These are phyloP conservation scores for Dendroctonus ponderosae DNA, from an alignment of 1,140 invertebrate genomes.

Conservation along the genomic window DNA sequence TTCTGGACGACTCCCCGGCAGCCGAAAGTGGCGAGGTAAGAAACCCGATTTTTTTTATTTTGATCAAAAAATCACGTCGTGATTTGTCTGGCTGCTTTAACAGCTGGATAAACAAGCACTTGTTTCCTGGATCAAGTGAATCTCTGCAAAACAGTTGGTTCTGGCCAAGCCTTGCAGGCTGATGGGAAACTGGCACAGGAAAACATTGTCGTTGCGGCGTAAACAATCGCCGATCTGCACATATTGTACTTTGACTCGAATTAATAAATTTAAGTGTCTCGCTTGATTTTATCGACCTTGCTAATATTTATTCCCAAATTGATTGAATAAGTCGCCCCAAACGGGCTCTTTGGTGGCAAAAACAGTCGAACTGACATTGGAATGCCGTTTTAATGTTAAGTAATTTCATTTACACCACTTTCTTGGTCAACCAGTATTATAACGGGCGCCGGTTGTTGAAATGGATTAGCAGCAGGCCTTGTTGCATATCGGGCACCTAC, in stretches of 20 bases:
- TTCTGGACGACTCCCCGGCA: conserved; percentile 86
- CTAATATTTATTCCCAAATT: not conserved
- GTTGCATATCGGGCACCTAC: too few relatives aligned
- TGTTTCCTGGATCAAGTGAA: too few relatives aligned
- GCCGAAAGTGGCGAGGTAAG: conserved; percentile 85
- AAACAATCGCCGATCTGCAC: too few relatives aligned
- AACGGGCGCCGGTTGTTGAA: conserved; percentile 1
- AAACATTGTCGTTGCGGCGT: too few relatives aligned
- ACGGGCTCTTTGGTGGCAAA: not conserved
- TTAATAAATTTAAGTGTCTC: not conserved
- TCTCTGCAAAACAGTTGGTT: too few relatives aligned
- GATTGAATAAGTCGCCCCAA: too few relatives aligned
- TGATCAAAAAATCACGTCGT: conserved; percentile 15
- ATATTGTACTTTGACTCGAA: too few relatives aligned
- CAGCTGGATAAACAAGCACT: conserved; percentile 19
- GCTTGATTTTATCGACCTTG: not conserved
- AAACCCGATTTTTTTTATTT: conserved; percentile 13
- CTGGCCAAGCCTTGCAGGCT: too few relatives aligned
- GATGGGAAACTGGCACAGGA: too few relatives aligned
- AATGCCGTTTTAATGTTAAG: conserved; percentile 23
- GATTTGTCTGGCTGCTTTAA: conserved; percentile 17
- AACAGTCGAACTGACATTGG: conserved; percentile 11
- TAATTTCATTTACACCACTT: conserved; percentile 17
- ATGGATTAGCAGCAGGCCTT: not conserved
- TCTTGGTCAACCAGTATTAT: conserved; percentile 27